Percentiles rank a stretch among this genome's conserved stretches.
Evolutionary conservation across 2,113 vertebrate genomes (phyloP).

Genomic region (Diphyllodes magnificus): DNA sequence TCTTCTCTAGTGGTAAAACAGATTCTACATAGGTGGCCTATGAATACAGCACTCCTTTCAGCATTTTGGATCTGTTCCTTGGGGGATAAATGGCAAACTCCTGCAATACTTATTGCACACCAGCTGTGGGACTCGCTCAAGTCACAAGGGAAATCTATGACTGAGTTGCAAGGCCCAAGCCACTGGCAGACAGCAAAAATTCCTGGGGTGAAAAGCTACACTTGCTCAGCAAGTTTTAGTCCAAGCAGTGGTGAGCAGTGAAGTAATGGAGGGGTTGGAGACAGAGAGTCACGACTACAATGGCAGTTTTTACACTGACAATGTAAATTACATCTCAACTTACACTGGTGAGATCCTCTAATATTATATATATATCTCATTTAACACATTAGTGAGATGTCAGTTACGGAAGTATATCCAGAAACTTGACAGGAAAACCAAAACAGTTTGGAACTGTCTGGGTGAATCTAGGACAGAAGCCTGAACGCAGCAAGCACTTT

Average conservation of each 20-base stretch:
- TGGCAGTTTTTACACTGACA: neutral
- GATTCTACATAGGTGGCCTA: neutral
- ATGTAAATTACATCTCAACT: neutral
- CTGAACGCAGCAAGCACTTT: neutral
- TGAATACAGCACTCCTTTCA: neutral
- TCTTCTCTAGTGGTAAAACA: neutral
- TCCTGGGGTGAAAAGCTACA: neutral
- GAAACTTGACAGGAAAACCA: neutral
- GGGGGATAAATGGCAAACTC: neutral
- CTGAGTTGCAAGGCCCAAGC: neutral
- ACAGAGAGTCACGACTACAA: neutral
- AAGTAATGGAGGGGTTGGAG: neutral
- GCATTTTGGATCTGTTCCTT: neutral
- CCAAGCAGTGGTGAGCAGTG: neutral
- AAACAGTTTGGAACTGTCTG: neutral
- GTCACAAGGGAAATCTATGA: neutral
- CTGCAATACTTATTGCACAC: neutral
- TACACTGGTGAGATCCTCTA: neutral
- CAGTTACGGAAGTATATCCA: neutral
- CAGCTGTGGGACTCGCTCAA: neutral
- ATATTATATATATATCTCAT: neutral
- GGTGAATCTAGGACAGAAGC: neutral
- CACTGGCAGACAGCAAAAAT: neutral
- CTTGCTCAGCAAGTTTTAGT: neutral
- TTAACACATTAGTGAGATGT: neutral